Percentiles rank a stretch among this genome's conserved stretches.
These are phyloP conservation scores for Lumbricus terrestris DNA, from an alignment of 2,888 invertebrate species.

Conservation along the genomic window DNA sequence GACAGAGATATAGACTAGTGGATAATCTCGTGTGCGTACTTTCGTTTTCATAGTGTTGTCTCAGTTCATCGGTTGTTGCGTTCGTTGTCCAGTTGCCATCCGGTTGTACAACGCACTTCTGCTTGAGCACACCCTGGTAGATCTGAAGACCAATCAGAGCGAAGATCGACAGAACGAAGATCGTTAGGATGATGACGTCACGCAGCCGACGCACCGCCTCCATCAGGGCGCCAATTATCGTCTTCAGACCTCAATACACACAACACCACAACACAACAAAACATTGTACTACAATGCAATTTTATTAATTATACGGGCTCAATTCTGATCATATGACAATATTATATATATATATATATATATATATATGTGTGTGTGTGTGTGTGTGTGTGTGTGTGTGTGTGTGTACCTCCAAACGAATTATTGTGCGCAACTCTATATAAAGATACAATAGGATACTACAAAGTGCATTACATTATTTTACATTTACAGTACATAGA, in stretches of 20 bases:
- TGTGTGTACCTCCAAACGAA: too few species aligned
- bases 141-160: conserved; percentile 97
- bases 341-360: too few species aligned
- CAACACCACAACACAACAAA: neutral
- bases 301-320: too few species aligned
- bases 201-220: conserved; percentile 98
- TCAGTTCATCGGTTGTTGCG: neutral
- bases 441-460: too few species aligned
- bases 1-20: neutral
- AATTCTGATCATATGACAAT: too few species aligned
- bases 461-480: too few species aligned
- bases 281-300: too few species aligned
- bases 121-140: conserved; percentile 94
- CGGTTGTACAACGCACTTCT: conserved; percentile 89
- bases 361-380: too few species aligned
- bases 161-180: conserved; percentile 97
- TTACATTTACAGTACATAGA: too few species aligned
- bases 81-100: neutral
- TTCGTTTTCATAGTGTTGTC: conserved; percentile 8
- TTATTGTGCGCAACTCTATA: too few species aligned
- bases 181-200: conserved; percentile 98
- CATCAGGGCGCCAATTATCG: conserved; percentile 98
- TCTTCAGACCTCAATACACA: conserved; percentile 80
- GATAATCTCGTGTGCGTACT: neutral
- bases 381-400: too few species aligned